Evolutionary conservation across 2,888 invertebrate species (phyloP).

Genomic region (Ennomos fuscantarius): DNA sequence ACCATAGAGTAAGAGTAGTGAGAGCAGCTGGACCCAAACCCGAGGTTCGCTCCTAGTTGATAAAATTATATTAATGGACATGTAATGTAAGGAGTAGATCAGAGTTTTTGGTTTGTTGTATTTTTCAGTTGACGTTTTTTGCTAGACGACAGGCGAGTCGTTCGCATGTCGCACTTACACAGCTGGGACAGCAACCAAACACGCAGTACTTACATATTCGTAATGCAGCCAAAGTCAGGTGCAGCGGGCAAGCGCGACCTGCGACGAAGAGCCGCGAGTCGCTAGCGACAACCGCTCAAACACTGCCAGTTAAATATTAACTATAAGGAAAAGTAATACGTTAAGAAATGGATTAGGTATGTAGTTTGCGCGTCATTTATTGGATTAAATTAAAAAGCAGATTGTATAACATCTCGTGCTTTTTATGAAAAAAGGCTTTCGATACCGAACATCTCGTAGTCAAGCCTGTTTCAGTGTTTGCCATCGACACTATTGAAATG

Average conservation of each 20-base stretch:
- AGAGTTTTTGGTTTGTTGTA: constrained; percentile 54
- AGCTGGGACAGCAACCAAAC: not conserved
- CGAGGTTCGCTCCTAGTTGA: constrained; percentile 44
- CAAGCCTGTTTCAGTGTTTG: constrained; percentile 76
- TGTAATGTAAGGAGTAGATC: constrained; percentile 51
- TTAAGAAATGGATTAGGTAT: constrained; percentile 49
- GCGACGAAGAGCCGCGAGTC: constrained; percentile 46
- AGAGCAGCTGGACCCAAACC: constrained; percentile 34
- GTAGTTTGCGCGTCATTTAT: constrained; percentile 40
- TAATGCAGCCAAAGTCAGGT: too few species aligned
- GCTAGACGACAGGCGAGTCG: constrained; percentile 37
- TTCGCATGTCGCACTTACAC: constrained; percentile 52
- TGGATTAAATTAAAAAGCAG: constrained; percentile 24
- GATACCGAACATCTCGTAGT: constrained; percentile 32
- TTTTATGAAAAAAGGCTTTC: constrained; percentile 37
- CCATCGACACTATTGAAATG: constrained; percentile 34
- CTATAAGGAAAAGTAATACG: constrained; percentile 58
- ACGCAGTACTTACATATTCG: too few species aligned
- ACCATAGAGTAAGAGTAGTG: constrained; percentile 46
- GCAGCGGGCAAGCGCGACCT: constrained; percentile 2
- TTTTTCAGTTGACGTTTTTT: constrained; percentile 60
- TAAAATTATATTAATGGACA: constrained; percentile 41
- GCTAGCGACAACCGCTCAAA: constrained; percentile 75
- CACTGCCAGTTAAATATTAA: constrained; percentile 76
- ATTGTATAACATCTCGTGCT: constrained; percentile 26